Evolutionary conservation across 2,797 vertebrate genomes (phyloP), one percentile per base, ranked within the genome.

Genomic region (Linurgus olivaceus): DNA sequence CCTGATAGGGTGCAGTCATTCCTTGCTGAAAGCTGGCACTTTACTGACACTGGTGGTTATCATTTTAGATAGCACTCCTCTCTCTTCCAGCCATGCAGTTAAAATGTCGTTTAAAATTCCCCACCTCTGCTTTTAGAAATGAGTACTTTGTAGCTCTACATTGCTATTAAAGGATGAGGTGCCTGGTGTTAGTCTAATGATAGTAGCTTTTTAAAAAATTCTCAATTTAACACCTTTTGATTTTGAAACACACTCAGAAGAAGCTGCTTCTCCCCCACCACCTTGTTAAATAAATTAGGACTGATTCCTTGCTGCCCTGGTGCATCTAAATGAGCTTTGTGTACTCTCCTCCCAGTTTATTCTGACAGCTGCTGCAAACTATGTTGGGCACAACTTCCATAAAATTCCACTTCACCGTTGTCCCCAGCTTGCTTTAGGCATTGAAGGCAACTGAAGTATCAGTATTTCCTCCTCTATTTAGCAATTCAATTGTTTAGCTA

Each of bases 11-110:
- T 0, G 0, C 25, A 54, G 47, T 28, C 31, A 4, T 72, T 84
- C 33, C 48, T 61, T 35, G 78, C 52, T 89, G 90, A 79, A 86
- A 88, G 63, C 5, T 63, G 80, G 73, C 62, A 29, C 70, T 94
- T 92, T 8, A 26, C 52, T 59, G 61, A 23, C 74, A 58, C 67
- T 73, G 18, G 28, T 51, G 40, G 52, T 31, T 93, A 35, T 89
- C 10, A 1, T 40, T 79, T 48, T 13, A 59, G 57, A 57, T n/a
- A 67, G 57, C 24, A 7, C 31, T 77, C 7, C 31, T 52, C 61
- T 37, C 58, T 37, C 50, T 89, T 86, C 76, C 40, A 88, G 47
- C 47, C n/a, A 9, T 51, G 37, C 47, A 66, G 37, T 81, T 84
- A 38, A 59, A 68, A 31, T 77, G 59, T 48, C 10, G 10, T 70